phyloP scores from a whole-genome alignment of 2,888 invertebrate genomes.

The Phlogophora meticulosa region DNA sequence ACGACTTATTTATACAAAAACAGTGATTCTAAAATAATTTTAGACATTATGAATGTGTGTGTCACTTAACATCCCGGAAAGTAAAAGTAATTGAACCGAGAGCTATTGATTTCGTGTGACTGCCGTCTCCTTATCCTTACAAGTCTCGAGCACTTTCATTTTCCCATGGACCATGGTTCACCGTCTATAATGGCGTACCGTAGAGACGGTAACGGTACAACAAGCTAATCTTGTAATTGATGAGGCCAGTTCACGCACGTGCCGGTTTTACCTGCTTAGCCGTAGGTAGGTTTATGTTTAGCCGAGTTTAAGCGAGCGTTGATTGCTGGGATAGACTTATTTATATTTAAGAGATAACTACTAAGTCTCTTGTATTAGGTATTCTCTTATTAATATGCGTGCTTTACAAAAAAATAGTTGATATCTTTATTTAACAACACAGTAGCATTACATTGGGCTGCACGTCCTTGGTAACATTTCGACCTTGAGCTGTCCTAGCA shows the following conservation, averaged over 20 bases:
- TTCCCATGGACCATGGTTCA: constrained; percentile 13
- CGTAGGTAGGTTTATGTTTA: not conserved
- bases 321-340: not conserved
- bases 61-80: not conserved
- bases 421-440: too few relatives aligned
- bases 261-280: constrained; percentile 33
- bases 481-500: too few relatives aligned
- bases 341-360: not conserved
- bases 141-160: constrained; percentile 47
- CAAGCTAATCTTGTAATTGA: constrained; percentile 48
- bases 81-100: not conserved
- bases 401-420: too few relatives aligned
- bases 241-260: constrained; percentile 42
- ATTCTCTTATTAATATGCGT: too few relatives aligned
- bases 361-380: too few relatives aligned
- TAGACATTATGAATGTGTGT: not conserved
- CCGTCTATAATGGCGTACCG: constrained; percentile 10
- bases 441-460: too few relatives aligned
- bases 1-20: too few relatives aligned
- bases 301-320: not conserved
- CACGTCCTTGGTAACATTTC: too few relatives aligned
- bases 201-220: constrained; percentile 45
- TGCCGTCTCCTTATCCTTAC: constrained; percentile 22
- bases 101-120: constrained; percentile 10
- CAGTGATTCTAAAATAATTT: not conserved